Base-by-base conservation (phyloP, 1,140 invertebrate genomes). In the Drosophila busckii region DNA sequence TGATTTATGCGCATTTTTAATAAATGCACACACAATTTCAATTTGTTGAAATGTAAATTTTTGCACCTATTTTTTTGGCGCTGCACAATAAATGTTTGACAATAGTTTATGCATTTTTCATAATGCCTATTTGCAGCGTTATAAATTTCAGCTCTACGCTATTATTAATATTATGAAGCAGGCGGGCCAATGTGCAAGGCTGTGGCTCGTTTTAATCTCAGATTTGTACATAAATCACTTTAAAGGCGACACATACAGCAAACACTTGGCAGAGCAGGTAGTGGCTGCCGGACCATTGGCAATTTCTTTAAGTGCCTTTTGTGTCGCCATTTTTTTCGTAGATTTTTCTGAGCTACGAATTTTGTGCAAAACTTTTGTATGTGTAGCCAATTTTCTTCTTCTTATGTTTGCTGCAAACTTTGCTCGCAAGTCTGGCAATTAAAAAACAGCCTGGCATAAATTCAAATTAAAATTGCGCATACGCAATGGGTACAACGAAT, bases 141-240 rank as follows among this genome's bases (percentile, higher is more conserved):
- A 78, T 78, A 78, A 78, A 78, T 78, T 78, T 64, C 45, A 41
- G 34, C 41, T 48, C 32, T 45, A 15, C 20, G 20, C 25, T 54
- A 78, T 82, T 78, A 78, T 78, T 75, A 78, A 82, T 53, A 45
- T 41, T 42, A 63, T 40, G 42, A 38, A 44, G 35, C 28, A 62
- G 23, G 20, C n/a, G n/a, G n/a, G n/a, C n/a, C n/a, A n/a, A n/a
- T n/a, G n/a, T n/a, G n/a, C 2, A 15, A 7, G 23, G 4, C n/a
- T 12, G 31, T n/a, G n/a, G n/a, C n/a, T n/a, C 59, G 64, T 75
- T 63, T 78, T 78, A 78, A 78, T 78, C 73, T 78, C 63, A 73
- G 73, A 73, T 78, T 80, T 78, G 32, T 53, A 68, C 73, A 78
- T 78, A 78, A 78, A 78, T 78, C 73, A 78, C 75, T 82, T 82